phyloP scores from a whole-genome alignment of 64 coral and sea anemone genomes.

The Trachythela sp. region DNA sequence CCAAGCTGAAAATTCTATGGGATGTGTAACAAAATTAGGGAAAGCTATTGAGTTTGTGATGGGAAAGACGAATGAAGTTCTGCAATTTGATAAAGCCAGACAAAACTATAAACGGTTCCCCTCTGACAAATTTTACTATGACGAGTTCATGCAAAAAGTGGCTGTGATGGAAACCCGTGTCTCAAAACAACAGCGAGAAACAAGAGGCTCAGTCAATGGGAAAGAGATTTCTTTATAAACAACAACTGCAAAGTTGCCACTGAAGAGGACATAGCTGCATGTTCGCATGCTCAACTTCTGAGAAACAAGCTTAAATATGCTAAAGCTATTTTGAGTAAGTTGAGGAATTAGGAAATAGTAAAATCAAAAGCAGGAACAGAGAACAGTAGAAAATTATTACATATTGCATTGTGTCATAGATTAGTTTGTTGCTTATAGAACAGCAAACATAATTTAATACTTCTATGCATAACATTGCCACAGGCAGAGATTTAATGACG shows the following conservation, averaged over 20 bases:
- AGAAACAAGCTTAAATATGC: not conserved
- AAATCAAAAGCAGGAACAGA: not conserved
- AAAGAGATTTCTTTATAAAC: not conserved
- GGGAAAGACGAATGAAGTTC: not conserved
- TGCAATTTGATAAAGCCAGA: not conserved
- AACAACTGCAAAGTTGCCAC: not conserved
- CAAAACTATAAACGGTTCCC: not conserved
- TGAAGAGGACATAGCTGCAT: not conserved
- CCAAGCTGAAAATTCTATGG: too few species aligned
- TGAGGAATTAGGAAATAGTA: too few species aligned
- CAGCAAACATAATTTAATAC: too few species aligned
- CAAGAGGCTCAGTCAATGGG: not conserved
- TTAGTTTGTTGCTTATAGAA: too few species aligned
- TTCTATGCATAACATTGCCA: too few species aligned
- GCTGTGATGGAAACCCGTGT: not conserved
- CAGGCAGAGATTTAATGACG: too few species aligned
- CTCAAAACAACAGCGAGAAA: not conserved
- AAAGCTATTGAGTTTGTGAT: not conserved
- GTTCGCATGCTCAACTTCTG: not conserved
- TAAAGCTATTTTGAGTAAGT: conserved; percentile 7
- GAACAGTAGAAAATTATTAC: too few species aligned
- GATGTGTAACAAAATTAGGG: not conserved
- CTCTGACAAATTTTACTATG: not conserved
- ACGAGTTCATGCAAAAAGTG: not conserved
- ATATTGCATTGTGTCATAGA: too few species aligned